Percentiles rank a stretch among this genome's conserved stretches.
phyloP scores from a whole-genome alignment of 1,140 invertebrate genomes.

The Palaemon carinicauda region DNA sequence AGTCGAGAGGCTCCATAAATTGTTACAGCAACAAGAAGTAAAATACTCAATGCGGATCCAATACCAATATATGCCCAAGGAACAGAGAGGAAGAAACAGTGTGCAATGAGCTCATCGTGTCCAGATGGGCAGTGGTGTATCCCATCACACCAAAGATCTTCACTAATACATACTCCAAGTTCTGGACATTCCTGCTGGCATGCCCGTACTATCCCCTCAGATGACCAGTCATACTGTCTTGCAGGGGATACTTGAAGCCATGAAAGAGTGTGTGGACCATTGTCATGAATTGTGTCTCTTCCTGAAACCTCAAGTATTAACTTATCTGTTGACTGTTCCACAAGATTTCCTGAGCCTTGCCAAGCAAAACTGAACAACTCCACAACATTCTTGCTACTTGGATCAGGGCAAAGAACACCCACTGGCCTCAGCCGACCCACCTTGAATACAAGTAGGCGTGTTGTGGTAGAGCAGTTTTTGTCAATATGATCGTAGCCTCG shows the following conservation, averaged over 20 bases:
- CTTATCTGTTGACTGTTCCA: slow-evolving; percentile 56
- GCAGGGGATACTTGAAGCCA: slow-evolving; percentile 82
- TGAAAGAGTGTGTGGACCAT: slow-evolving; percentile 77
- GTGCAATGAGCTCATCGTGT: slow-evolving; percentile 79
- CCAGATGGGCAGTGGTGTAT: slow-evolving; percentile 84
- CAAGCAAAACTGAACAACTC: slow-evolving; percentile 87
- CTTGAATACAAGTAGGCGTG: slow-evolving; percentile 77
- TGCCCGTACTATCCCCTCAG: slow-evolving; percentile 68
- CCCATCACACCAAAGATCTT: slow-evolving; percentile 89
- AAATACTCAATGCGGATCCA: slow-evolving; percentile 50
- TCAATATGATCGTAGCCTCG: slow-evolving; percentile 56
- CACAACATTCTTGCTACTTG: slow-evolving; percentile 71
- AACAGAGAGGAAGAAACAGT: slow-evolving; percentile 61
- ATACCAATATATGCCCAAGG: slow-evolving; percentile 59
- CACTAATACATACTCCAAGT: slow-evolving; percentile 82
- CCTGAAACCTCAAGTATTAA: slow-evolving; percentile 46
- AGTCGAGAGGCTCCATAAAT: slow-evolving; percentile 55
- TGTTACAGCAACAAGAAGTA: slow-evolving; percentile 53
- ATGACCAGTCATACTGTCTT: slow-evolving; percentile 58
- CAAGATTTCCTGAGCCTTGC: slow-evolving; percentile 64
- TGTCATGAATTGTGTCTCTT: slow-evolving; percentile 53
- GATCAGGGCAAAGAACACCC: slow-evolving; percentile 72
- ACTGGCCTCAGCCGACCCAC: slow-evolving; percentile 66
- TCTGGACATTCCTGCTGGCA: slow-evolving; percentile 85
- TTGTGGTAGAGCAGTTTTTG: slow-evolving; percentile 72